A percentile compares a stretch with the other conserved stretches of the same genome.
Evolutionary conservation across 1,140 invertebrate genomes (phyloP).

Genomic region (Armadillidium nasatum): DNA sequence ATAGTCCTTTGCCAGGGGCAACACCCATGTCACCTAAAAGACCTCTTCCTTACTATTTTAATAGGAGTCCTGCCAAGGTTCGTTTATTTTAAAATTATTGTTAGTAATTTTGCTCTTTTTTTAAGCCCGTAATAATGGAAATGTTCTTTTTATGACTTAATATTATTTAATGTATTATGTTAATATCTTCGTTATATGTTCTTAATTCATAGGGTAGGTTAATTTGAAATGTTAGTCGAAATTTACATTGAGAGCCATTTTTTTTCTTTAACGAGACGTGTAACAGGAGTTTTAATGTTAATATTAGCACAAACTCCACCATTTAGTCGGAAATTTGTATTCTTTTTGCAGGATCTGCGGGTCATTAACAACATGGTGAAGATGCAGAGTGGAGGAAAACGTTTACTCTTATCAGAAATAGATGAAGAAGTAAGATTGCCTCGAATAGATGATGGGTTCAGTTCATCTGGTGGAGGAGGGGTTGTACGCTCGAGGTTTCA

Average conservation of each 20-base stretch:
- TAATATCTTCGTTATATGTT: too few relatives aligned
- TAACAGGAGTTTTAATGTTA: too few relatives aligned
- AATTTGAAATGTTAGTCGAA: too few relatives aligned
- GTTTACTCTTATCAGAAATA: background rate
- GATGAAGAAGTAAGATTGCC: background rate
- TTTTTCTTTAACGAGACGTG: too few relatives aligned
- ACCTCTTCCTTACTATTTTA: slow-evolving; percentile 77
- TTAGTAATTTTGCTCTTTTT: too few relatives aligned
- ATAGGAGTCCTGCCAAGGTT: slow-evolving; percentile 83
- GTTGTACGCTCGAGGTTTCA: background rate
- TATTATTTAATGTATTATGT: too few relatives aligned
- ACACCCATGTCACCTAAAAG: slow-evolving; percentile 56
- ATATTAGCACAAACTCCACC: background rate
- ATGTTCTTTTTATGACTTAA: too few relatives aligned
- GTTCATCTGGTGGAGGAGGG: background rate
- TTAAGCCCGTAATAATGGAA: too few relatives aligned
- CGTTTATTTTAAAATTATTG: slow-evolving; percentile 44
- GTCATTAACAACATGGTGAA: slow-evolving; percentile 5
- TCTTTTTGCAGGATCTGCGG: background rate
- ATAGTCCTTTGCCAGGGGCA: slow-evolving; percentile 42
- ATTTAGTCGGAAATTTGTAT: background rate
- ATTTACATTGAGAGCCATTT: too few relatives aligned
- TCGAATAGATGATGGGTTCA: background rate
- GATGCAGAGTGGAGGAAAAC: background rate
- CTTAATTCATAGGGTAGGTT: too few relatives aligned